phyloP scores from a whole-genome alignment of 2,888 invertebrate genomes.

The Hololepta plana region DNA sequence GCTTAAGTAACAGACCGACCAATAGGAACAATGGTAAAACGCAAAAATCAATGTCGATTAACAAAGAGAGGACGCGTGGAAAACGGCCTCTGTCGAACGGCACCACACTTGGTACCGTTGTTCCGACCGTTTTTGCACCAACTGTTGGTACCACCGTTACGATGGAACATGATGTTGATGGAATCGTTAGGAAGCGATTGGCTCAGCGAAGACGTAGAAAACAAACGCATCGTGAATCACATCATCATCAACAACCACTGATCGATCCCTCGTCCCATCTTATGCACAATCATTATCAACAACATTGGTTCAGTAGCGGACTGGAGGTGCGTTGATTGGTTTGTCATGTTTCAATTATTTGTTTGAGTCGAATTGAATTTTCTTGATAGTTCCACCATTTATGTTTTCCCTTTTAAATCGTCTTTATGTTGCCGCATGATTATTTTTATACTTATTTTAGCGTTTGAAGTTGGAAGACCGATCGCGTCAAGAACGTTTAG shows the following conservation, averaged over 20 bases:
- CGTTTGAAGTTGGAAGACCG: constrained; percentile 25
- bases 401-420: constrained; percentile 1
- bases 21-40: no score
- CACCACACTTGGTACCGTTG: no score
- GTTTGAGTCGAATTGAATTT: not conserved
- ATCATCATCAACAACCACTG: constrained; percentile 10
- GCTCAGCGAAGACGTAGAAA: no score
- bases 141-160: no score
- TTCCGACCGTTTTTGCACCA: no score
- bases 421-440: constrained; percentile 3
- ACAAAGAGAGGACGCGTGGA: no score
- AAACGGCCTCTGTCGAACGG: no score
- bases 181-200: no score
- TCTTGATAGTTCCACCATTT: constrained; percentile 1
- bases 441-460: constrained; percentile 12
- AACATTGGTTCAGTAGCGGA: constrained; percentile 26
- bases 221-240: no score
- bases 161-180: no score
- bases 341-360: not conserved
- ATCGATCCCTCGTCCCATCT: constrained; percentile 8
- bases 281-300: constrained; percentile 24
- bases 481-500: constrained; percentile 25
- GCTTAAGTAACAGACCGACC: not conserved
- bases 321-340: constrained; percentile 17
- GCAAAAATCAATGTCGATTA: no score